Conservation (phyloP, 2,113 vertebrate species). For the Bombycilla garrulus region DNA sequence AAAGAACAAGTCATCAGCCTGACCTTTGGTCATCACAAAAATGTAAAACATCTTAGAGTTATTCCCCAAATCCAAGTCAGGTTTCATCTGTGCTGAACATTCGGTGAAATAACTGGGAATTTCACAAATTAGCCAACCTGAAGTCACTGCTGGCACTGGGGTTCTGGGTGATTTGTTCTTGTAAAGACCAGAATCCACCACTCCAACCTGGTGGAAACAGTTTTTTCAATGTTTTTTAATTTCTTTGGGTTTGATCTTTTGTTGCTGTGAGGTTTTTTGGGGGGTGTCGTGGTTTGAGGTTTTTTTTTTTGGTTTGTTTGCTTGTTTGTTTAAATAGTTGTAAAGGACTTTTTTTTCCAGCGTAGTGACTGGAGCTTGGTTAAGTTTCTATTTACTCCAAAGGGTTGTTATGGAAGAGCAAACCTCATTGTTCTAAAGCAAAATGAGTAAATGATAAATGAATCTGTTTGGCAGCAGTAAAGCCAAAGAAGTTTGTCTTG, state of each 20-base stretch:
- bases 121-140: neutral
- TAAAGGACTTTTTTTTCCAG: neutral
- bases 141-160: neutral
- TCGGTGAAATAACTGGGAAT: neutral
- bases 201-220: neutral
- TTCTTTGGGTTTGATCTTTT: neutral
- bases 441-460: neutral
- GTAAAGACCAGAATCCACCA: neutral
- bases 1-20: neutral
- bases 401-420: neutral
- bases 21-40: neutral
- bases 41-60: neutral
- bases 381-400: neutral
- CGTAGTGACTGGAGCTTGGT: neutral
- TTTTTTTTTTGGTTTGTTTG: neutral
- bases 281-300: accelerated
- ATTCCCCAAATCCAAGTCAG: neutral
- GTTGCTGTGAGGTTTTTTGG: neutral
- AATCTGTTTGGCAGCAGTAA: neutral
- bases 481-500: neutral
- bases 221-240: neutral
- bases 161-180: neutral
- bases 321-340: neutral
- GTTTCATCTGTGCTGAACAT: neutral
- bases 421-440: neutral